Percentiles rank a stretch among this genome's conserved stretches.
These are phyloP conservation scores for Tapirus terrestris DNA, from an alignment of 2,113 vertebrate genomes.

Conservation along the genomic window DNA sequence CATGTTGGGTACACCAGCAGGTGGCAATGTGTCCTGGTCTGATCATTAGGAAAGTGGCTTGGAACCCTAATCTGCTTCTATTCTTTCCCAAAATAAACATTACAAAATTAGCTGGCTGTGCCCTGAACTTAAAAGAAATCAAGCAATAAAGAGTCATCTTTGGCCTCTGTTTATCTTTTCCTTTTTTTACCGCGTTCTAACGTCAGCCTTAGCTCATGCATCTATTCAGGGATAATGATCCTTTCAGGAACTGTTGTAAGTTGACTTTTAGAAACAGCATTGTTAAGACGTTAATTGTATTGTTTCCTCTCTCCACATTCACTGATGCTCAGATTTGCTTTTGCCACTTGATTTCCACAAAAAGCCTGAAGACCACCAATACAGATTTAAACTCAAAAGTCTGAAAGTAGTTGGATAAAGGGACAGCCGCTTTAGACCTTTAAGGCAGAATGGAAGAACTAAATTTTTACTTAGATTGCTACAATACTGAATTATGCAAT, in stretches of 20 bases:
- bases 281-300: conserved; percentile 18
- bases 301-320: conserved; percentile 60
- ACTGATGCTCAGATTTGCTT: conserved; percentile 52
- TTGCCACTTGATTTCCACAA: conserved; percentile 58
- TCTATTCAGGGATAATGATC: conserved; percentile 75
- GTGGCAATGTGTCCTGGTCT: conserved; percentile 82
- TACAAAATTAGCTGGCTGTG: conserved; percentile 69
- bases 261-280: conserved; percentile 65
- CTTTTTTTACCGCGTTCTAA: conserved; percentile 39
- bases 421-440: neutral
- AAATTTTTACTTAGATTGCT: neutral
- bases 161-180: conserved; percentile 68
- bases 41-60: conserved; percentile 56
- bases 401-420: neutral
- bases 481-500: neutral
- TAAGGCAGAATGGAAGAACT: neutral
- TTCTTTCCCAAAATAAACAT: conserved; percentile 69
- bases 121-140: conserved; percentile 50
- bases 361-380: conserved; percentile 49
- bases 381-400: neutral
- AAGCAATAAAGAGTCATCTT: conserved; percentile 71
- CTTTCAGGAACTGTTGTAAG: conserved; percentile 47
- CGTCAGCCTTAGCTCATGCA: conserved; percentile 68
- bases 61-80: conserved; percentile 65
- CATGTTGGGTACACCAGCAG: conserved; percentile 77